phyloP scores from a whole-genome alignment of 2,113 vertebrate species.

The Cavia porcellus region DNA sequence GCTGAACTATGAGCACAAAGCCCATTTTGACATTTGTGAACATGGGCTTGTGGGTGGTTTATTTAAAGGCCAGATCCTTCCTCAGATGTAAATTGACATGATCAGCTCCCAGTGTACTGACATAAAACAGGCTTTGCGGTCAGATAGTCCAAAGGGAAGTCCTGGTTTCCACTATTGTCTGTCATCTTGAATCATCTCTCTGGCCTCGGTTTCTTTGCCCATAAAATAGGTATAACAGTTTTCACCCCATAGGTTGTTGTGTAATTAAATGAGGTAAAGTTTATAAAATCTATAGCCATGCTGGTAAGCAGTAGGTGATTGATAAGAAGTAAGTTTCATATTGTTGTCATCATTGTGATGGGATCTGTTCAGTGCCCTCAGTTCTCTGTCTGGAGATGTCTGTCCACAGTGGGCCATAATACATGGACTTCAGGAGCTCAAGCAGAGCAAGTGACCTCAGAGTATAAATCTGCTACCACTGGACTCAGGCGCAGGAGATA shows the following conservation, averaged over 20 bases:
- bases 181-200: constrained; percentile 18
- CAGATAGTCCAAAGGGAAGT: background rate
- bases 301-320: background rate
- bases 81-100: background rate
- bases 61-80: background rate
- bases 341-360: background rate
- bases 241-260: background rate
- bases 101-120: background rate
- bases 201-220: constrained; percentile 1
- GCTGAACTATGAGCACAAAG: background rate
- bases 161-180: background rate
- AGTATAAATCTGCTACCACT: constrained; percentile 24
- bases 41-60: background rate
- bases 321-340: background rate
- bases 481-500: background rate
- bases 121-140: constrained; percentile 7
- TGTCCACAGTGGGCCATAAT: background rate
- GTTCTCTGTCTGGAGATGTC: background rate
- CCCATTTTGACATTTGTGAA: background rate
- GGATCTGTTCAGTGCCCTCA: background rate
- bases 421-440: background rate
- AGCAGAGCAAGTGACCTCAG: background rate
- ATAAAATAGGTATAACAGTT: background rate
- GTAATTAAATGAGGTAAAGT: background rate
- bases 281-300: background rate